Conservation (phyloP, 2,797 vertebrate species). For the Erethizon dorsatum region DNA sequence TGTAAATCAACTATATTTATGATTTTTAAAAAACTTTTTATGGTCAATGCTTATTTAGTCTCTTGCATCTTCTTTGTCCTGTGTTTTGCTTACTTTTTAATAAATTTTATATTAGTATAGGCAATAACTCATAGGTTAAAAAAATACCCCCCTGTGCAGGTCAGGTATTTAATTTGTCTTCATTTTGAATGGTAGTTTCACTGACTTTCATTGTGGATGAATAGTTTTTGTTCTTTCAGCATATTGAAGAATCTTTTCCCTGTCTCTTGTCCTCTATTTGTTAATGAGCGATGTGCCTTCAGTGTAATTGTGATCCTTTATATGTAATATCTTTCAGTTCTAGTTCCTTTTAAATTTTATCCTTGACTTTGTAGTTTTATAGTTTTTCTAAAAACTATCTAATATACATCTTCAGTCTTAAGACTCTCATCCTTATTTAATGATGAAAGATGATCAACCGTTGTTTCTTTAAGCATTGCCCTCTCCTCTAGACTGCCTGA, state of each 20-base stretch:
- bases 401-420: background rate
- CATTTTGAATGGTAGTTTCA: background rate
- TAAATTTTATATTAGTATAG: background rate
- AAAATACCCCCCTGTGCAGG: background rate
- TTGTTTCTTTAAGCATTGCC: background rate
- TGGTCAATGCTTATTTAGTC: background rate
- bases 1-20: background rate
- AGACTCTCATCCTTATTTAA: background rate
- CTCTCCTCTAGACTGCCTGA: background rate
- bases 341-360: constrained; percentile 51
- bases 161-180: background rate
- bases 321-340: background rate
- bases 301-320: background rate
- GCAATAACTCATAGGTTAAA: background rate
- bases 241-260: background rate
- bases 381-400: background rate
- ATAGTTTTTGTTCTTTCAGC: background rate
- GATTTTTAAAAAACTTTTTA: background rate
- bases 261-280: background rate
- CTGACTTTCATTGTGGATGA: background rate
- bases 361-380: background rate
- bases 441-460: background rate
- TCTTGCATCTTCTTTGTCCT: constrained; percentile 10
- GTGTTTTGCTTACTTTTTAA: background rate
- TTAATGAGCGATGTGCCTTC: background rate